phyloP scores from a whole-genome alignment of 2,113 vertebrate genomes.

The Motacilla tschutschensis region DNA sequence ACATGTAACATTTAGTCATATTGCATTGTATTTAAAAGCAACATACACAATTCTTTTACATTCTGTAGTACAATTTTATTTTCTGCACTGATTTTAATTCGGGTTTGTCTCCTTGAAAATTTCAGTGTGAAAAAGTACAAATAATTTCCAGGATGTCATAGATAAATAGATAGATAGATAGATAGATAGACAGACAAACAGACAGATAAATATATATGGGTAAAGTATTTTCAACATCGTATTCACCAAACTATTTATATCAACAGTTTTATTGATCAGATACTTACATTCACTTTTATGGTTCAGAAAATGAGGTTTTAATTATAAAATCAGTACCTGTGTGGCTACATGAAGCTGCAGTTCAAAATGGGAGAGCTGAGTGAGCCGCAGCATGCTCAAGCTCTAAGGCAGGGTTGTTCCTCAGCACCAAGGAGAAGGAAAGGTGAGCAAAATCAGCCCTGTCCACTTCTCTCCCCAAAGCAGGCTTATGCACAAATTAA shows the following conservation, averaged over 20 bases:
- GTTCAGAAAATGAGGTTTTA: not conserved
- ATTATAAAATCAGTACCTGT: not conserved
- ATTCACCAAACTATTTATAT: not conserved
- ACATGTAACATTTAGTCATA: not conserved
- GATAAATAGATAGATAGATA: not conserved
- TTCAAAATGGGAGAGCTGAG: not conserved
- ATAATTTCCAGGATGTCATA: not conserved
- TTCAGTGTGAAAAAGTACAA: not conserved
- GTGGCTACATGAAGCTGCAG: not conserved
- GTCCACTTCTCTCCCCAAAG: not conserved
- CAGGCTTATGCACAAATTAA: constrained; percentile 1
- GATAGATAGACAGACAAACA: not conserved
- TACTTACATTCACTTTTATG: not conserved
- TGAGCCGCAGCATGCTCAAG: not conserved
- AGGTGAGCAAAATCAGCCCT: not conserved
- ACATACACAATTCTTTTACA: not conserved
- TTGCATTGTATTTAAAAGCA: not conserved
- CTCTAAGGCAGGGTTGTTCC: not conserved
- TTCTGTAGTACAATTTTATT: not conserved
- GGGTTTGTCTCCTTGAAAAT: not conserved
- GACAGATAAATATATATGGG: not conserved
- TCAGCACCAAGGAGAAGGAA: not conserved
- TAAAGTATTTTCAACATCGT: not conserved
- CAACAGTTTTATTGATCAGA: not conserved
- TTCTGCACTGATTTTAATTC: not conserved